Percentiles rank a stretch among this genome's conserved stretches.
Evolutionary conservation across 2,113 vertebrate genomes (phyloP).

Genomic region (Malurus cyaneus): DNA sequence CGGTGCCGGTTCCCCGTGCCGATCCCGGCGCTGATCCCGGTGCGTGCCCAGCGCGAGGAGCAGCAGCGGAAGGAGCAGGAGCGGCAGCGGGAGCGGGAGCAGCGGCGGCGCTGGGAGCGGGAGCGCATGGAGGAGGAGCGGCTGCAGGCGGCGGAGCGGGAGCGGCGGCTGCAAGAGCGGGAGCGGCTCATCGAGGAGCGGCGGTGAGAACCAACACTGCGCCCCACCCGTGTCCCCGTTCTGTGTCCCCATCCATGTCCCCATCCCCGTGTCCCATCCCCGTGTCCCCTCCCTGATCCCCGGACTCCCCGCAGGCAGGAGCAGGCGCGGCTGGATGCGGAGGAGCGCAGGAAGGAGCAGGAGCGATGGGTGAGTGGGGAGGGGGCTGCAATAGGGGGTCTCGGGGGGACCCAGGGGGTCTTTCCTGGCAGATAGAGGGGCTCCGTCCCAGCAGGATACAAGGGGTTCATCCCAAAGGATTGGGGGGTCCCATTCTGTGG

Average conservation of each 20-base stretch:
- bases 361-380: background rate
- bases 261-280: background rate
- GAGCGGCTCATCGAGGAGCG: slow-evolving; percentile 80
- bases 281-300: background rate
- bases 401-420: background rate
- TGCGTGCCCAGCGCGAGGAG: slow-evolving; percentile 76
- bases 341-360: slow-evolving; percentile 33
- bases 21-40: background rate
- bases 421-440: background rate
- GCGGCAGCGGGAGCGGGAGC: slow-evolving; percentile 72
- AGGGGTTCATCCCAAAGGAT: background rate
- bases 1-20: background rate
- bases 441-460: background rate
- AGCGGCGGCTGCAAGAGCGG: slow-evolving; percentile 80
- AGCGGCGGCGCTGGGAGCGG: slow-evolving; percentile 76
- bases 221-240: background rate
- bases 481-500: too few relatives aligned
- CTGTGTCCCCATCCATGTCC: too few relatives aligned
- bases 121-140: slow-evolving; percentile 78
- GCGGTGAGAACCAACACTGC: slow-evolving; percentile 45
- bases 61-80: slow-evolving; percentile 82
- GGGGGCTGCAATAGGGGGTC: too few relatives aligned
- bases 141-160: slow-evolving; percentile 79
- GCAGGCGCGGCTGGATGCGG: slow-evolving; percentile 23
- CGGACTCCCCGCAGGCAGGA: background rate